phyloP scores from a whole-genome alignment of 2,113 vertebrate genomes.

The Galemys pyrenaicus region DNA sequence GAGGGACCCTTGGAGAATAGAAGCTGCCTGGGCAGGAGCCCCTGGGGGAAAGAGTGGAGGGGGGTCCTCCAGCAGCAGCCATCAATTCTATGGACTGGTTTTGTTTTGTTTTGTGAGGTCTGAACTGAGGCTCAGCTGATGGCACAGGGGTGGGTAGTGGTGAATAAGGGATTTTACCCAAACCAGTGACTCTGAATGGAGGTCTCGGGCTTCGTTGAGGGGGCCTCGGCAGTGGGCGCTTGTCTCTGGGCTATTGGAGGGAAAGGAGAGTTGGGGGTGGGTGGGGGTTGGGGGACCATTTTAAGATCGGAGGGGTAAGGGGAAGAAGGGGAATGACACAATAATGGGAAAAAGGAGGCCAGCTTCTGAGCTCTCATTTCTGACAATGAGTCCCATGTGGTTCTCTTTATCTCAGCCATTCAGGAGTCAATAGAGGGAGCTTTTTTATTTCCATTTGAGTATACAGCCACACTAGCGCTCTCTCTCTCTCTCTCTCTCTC shows the following conservation, averaged over 20 bases:
- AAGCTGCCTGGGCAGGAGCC: constrained; percentile 33
- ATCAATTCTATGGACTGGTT: constrained; percentile 75
- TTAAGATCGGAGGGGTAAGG: constrained; percentile 50
- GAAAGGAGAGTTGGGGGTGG: background rate
- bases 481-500: background rate
- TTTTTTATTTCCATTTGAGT: constrained; percentile 77
- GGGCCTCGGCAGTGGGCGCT: constrained; percentile 61
- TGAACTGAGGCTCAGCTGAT: constrained; percentile 78
- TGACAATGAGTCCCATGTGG: constrained; percentile 75
- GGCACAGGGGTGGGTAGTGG: constrained; percentile 66
- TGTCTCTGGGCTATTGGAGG: constrained; percentile 44
- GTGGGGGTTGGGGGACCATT: constrained; percentile 38
- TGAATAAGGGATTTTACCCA: constrained; percentile 87
- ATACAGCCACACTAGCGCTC: constrained; percentile 51
- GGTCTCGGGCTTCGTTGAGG: constrained; percentile 74
- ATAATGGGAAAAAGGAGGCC: constrained; percentile 78
- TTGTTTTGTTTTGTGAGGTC: constrained; percentile 74
- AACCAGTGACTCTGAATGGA: constrained; percentile 87
- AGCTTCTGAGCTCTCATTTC: background rate
- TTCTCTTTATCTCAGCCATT: constrained; percentile 80
- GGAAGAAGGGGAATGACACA: constrained; percentile 60
- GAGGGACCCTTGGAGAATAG: constrained; percentile 10
- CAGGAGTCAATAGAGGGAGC: constrained; percentile 81
- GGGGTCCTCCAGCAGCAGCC: constrained; percentile 67
- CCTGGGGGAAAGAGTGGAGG: constrained; percentile 43